Evolutionary conservation across 1,140 invertebrate species (phyloP).

Genomic region (Globodera ellingtonae): DNA sequence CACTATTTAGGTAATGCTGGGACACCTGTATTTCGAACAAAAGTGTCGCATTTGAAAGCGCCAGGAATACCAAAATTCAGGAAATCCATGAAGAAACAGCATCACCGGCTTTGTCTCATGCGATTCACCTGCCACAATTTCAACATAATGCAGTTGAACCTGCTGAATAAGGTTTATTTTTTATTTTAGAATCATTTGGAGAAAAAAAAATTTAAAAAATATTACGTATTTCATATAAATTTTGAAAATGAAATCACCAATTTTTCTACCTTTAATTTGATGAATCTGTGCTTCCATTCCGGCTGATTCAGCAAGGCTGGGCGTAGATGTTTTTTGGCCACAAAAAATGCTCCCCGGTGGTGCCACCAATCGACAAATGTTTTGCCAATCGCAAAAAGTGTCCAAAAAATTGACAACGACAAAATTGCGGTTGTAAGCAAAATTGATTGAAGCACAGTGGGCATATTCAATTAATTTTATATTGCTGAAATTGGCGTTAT

Average conservation of each 20-base stretch:
- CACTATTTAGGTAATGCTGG: not conserved
- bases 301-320: constrained; percentile 25
- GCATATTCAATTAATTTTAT: constrained; percentile 4
- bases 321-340: constrained; percentile 6
- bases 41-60: constrained; percentile 24
- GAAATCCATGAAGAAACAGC: constrained; percentile 77
- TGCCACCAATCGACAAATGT: constrained; percentile 31
- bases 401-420: constrained; percentile 30
- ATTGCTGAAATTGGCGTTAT: too few relatives aligned
- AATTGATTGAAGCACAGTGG: constrained; percentile 28
- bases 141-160: constrained; percentile 78
- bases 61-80: constrained; percentile 76
- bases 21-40: constrained; percentile 1
- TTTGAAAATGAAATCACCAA: too few relatives aligned
- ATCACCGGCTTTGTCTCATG: constrained; percentile 71
- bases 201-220: not conserved
- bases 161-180: constrained; percentile 68
- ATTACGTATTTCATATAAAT: not conserved
- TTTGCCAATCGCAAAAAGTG: constrained; percentile 21
- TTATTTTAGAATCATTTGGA: too few relatives aligned
- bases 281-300: constrained; percentile 30
- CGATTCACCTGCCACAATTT: constrained; percentile 68
- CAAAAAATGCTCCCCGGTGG: constrained; percentile 27
- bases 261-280: constrained; percentile 29
- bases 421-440: constrained; percentile 26